Evolutionary conservation across 1,140 invertebrate genomes (phyloP).

Genomic region (Anagrus nilaparvatae): DNA sequence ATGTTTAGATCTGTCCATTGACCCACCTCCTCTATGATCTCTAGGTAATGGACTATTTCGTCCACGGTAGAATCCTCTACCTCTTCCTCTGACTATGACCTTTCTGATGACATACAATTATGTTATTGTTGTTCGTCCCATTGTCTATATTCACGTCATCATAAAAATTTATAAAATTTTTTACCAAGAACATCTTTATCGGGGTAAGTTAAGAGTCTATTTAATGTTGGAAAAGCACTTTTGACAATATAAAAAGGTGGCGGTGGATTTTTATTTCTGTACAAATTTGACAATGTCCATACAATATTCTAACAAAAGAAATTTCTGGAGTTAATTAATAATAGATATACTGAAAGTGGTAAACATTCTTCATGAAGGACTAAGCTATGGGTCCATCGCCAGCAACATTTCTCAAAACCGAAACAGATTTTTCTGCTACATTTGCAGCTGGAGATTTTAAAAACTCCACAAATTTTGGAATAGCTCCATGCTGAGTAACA

Average conservation of each 20-base stretch:
- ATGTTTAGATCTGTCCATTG: no score
- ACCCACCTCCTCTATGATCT: no score
- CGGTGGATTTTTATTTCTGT: conserved; percentile 82
- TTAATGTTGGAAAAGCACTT: conserved; percentile 71
- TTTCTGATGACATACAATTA: no score
- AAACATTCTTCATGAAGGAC: conserved; percentile 58
- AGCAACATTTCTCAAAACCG: conserved; percentile 96
- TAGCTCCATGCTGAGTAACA: conserved; percentile 76
- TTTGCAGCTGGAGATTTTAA: conserved; percentile 62
- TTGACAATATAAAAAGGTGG: conserved; percentile 67
- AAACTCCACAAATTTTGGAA: conserved; percentile 73
- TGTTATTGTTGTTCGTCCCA: no score
- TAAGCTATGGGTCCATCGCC: conserved; percentile 69
- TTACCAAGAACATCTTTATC: conserved; percentile 68
- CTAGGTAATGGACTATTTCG: no score
- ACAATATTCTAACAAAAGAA: conserved; percentile 51
- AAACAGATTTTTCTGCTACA: conserved; percentile 92
- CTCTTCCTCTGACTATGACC: no score
- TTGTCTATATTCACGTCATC: no score
- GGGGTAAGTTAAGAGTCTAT: conserved; percentile 59
- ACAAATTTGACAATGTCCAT: conserved; percentile 89
- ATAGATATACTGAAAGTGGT: conserved; percentile 53
- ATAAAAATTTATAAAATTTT: no score
- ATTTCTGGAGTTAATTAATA: conserved; percentile 53
- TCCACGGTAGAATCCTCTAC: no score